Base-by-base conservation (phyloP, 1,140 invertebrate genomes). In the Melipona quadrifasciata region DNA sequence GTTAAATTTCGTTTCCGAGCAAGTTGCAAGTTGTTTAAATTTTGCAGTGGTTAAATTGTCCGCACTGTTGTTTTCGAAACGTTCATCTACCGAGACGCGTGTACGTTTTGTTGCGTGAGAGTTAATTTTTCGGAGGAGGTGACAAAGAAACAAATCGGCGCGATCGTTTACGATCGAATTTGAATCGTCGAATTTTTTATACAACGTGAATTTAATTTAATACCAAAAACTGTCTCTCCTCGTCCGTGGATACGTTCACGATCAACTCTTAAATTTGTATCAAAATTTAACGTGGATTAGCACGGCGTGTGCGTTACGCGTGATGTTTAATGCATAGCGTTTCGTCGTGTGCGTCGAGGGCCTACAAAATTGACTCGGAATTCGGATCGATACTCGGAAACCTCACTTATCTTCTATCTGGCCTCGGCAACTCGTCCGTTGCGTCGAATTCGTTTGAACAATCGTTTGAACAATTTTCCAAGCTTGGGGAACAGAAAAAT, bases 341-440 rank as follows among this genome's bases (percentile, higher is more conserved):
- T 89, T 82, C 82, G 78, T 71, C 84, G 80, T 86, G 83, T 89
- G 68, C 71, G 84, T 79, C 75, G 87, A 67, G 83, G 84, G 80
- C 70, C 80, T 83, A 80, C 87, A 89, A 89, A 89, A 89, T 89
- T 89, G 87, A 89, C 86, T 89, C 76, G 87, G 88, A 82, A 89
- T 89, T 89, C 84, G 87, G 87, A 89, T 89, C 88, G 88, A 89
- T 89, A 89, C 86, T 85, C 72, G 75, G 67, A 76, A 89, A 83
- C 84, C 88, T 80, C 87, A 68, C 84, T 89, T 89, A 89, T 89
- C 84, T 86, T 71, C 58, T 83, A 86, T 80, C 80, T 73, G 87
- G 87, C 82, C 79, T 72, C 31, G 71, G 31, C 72, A 24, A 14
- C n/a, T n/a, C 61, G 34, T n/a, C 86, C 87, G 57, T 85, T 68